Percentiles rank a stretch among this genome's conserved stretches.
Conservation (phyloP, 2,888 invertebrate genomes). For the Aleiodes testaceus region DNA sequence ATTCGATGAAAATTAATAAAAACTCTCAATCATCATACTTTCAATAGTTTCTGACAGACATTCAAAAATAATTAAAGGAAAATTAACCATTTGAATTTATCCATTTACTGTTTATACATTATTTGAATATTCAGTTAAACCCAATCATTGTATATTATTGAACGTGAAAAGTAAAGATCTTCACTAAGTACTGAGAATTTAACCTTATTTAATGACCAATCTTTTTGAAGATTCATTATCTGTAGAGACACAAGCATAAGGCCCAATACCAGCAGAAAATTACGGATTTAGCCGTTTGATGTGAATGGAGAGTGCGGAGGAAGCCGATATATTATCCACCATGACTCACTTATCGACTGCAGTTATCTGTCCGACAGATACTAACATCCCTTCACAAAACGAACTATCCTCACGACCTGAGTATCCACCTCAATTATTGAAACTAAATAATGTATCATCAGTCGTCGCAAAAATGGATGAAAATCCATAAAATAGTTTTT, state of each 20-base stretch:
- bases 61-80: neutral
- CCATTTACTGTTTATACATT: conserved; percentile 8
- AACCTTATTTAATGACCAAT: neutral
- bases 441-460: neutral
- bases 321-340: neutral
- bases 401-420: too few species aligned
- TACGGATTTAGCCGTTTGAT: too few species aligned
- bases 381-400: neutral
- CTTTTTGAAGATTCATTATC: neutral
- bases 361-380: neutral
- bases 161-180: conserved; percentile 24
- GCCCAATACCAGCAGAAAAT: too few species aligned
- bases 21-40: conserved; percentile 7
- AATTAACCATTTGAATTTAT: neutral
- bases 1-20: conserved; percentile 16
- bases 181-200: neutral
- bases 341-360: neutral
- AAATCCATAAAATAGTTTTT: neutral
- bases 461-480: neutral
- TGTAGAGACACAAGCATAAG: too few species aligned
- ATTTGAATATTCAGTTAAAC: neutral
- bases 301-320: too few species aligned
- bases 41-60: neutral
- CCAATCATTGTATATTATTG: conserved; percentile 16
- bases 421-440: neutral